Base-by-base conservation (phyloP, 2,888 invertebrate species). In the Dicyrtomina minuta region DNA sequence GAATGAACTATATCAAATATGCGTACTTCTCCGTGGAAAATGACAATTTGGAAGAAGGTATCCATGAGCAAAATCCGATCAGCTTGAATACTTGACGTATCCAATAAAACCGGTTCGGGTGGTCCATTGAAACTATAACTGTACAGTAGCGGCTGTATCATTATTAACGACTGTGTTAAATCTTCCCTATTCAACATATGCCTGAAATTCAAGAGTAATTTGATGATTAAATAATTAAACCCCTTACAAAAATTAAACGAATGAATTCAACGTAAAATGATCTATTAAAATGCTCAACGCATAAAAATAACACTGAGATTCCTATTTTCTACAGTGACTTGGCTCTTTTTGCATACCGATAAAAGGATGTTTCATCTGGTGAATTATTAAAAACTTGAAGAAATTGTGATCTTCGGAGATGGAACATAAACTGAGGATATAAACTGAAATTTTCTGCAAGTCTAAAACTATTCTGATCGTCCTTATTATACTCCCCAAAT, bases 341-440 rank as follows among this genome's bases (percentile, higher is more conserved):
- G n/a, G n/a, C n/a, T n/a, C n/a, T n/a, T 33, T 17, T 15, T 15
- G 15, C 33, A 49, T 56, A 90, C 90, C 95, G 90, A 82, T 99
- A 99, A 85, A 95, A 99, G 24, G 96, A 95, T 15, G 98, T 99
- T 85, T 99, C 99, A 83, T 99, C 99, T 0, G 99, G 99, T 49
- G 96, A 97, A 86, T 99, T 99, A 84, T 99, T 99, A 85, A 99
- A 99, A 56, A 99, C 98, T 86, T 98, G 98, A 75, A 99, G 86
- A 84, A 99, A 99, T 84, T 98, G 99, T 27, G 98, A 99, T 77
- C 99, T 88, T 53, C 99, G 87, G 80, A 99, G 84, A 81, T 99
- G 99, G 83, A 98, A 99, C 97, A 99, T 98, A 83, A 99, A 99
- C 84, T 99, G 99, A 53, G 99, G 99, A 84, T 97, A 99, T 70